Base-by-base conservation (phyloP, 2,797 vertebrate species). In the Chromobotia macracanthus region DNA sequence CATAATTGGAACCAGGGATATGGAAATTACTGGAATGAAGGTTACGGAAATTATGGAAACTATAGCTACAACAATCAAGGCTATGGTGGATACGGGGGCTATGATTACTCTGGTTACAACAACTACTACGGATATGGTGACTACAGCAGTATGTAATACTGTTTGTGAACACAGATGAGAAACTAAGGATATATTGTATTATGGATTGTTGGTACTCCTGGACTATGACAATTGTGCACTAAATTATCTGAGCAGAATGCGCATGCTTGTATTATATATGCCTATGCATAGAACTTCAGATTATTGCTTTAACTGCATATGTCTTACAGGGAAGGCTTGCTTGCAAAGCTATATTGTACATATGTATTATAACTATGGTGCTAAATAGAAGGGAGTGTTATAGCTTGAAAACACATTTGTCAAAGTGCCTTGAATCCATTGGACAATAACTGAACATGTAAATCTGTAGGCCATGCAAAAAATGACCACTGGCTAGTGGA, bases 101-200 rank as follows among this genome's bases (percentile, higher is more conserved):
- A 97, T 87, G 97, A 99, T 93, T 99, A 99, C 94, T 92, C 96
- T 88, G 96, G 96, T 90, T 99, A 99, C 96, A 98, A 97, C 95
- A 98, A 95, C 94, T 99, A 98, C 91, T 98, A 98, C 83, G 97
- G 97, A 93, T 98, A 98, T 89, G 94, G 95, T 91, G 96, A 97
- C 93, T 97, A 98, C 95, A 95, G 95, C 93, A 95, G 97, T 99
- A 94, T 96, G 96, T 95, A 89, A 78, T 81, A 25, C 72, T 77
- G 61, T 84, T 75, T 81, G 74, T 86, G 73, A 87, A 88, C 80
- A 81, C 84, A 82, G 76, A 80, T 83, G 85, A 80, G 83, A 82
- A 75, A 79, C 84, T 82, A 77, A 87, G 79, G 73, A 84, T 73
- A 76, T 82, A 82, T 74, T 81, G 89, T 84, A 87, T 84, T 72